Base-by-base conservation (phyloP, 2,797 vertebrate species). In the Myripristis murdjan region DNA sequence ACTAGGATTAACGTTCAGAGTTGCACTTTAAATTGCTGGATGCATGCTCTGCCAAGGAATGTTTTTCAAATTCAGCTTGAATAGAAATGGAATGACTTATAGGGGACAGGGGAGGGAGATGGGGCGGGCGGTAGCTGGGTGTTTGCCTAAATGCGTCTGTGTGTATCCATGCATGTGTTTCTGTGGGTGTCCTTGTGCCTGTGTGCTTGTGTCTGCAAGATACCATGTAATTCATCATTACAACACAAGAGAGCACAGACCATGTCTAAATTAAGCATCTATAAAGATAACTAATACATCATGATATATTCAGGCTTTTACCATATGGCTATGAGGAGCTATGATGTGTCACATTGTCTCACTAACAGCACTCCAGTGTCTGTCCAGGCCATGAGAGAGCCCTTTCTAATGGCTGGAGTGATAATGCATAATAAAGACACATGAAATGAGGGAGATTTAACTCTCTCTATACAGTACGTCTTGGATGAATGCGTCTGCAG, bases 361-460 rank as follows among this genome's bases (percentile, higher is more conserved):
- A 23, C 65, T 86, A 87, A 87, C 83, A 83, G 73, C 81, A 77
- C 83, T 80, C 83, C 71, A 58, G 73, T 75, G 78, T 79, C 75
- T 82, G 85, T 78, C 75, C 79, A 43, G 65, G 46, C 69, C 77
- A 74, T 55, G 65, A 72, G 79, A 85, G 81, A 78, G 49, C 46
- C 70, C 66, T 66, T 55, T 58, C 77, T 87, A 83, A 85, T 82
- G 75, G 74, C 72, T 70, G 35, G 63, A 63, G 70, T 75, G 70
- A 88, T 91, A 89, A 90, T 85, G 75, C 64, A 75, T 82, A 87
- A 89, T 89, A 89, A 89, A 88, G 83, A 86, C 37, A 55, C 74
- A 84, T 70, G 80, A 79, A 81, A 82, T 46, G n/a, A 48, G 64
- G 64, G 47, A 79, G 70, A 78, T 86, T 83, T 65, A 70, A 75